These are phyloP conservation scores for Oxytorus armatus DNA, from an alignment of 2,888 invertebrate species.

Conservation along the genomic window DNA sequence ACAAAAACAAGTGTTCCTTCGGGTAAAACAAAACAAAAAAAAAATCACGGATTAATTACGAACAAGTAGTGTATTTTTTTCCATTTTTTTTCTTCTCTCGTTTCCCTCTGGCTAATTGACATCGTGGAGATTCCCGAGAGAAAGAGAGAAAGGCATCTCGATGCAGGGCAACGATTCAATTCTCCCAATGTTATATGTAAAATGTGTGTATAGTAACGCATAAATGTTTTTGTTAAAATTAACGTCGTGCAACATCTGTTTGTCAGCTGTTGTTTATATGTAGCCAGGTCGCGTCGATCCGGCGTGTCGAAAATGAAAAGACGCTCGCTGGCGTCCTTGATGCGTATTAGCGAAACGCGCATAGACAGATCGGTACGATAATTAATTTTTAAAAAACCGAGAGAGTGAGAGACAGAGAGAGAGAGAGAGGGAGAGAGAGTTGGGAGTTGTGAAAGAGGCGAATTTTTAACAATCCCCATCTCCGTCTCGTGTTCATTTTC, in stretches of 20 bases:
- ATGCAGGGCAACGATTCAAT: conserved; percentile 10
- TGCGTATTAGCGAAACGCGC: neutral
- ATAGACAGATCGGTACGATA: neutral
- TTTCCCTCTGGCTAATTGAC: conserved; percentile 1
- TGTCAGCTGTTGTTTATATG: conserved; percentile 65
- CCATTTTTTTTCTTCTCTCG: neutral
- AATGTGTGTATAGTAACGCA: neutral
- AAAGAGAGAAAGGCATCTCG: conserved; percentile 14
- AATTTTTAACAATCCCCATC: too few relatives aligned
- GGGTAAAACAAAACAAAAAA: neutral
- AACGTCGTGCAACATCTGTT: conserved; percentile 58
- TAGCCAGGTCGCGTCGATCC: conserved; percentile 46
- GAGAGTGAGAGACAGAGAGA: neutral
- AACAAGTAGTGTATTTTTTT: neutral
- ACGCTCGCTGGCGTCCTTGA: conserved; percentile 49
- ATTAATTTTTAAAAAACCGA: conserved; percentile 8
- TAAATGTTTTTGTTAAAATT: conserved; percentile 45
- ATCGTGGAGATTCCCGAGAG: conserved; percentile 9
- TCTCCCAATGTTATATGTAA: neutral
- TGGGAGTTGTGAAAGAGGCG: too few relatives aligned
- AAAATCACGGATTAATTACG: neutral
- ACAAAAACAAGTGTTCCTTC: neutral
- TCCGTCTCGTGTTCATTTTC: too few relatives aligned
- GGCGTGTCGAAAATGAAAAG: conserved; percentile 47
- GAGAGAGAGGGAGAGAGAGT: neutral